Base-by-base conservation (phyloP, 92 coral and sea anemone genomes). In the Epizoanthus stellaris region DNA sequence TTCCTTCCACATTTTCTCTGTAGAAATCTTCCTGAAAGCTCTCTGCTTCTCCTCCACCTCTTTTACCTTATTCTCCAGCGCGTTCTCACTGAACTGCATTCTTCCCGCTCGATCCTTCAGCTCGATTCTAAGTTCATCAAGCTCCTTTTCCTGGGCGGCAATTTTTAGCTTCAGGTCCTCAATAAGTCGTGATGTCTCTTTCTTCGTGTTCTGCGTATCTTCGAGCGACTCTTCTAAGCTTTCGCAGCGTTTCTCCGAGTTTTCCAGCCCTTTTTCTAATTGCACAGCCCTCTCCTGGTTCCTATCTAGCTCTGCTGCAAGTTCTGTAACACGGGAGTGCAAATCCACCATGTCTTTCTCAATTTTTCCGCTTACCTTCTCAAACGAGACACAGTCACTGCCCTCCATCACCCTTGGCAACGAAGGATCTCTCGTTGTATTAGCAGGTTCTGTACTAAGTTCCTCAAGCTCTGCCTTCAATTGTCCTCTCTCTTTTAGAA, bases 1-100 rank as follows among this genome's bases (percentile, higher is more conserved):
- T 47, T 84, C 83, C 47, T 87, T 87, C 21, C 49, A 73, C 14
- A 84, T 36, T 19, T 80, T 87, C 12, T 89, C 98, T 5, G 86
- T 90, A 10, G 79, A 67, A 17, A 91, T 87, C 57, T 89, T 91
- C 17, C 85, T 76, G n/a, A 94, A 84, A 11, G 84, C 92, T 23
- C 73, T 76, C 34, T 91, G 95, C 79, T 89, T 94, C 30, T 75
- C 87, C 60, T 39, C 39, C 47, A 91, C 67, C 39, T 91, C 73
- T 43, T 81, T 80, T 8, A 89, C 67, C 12, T 92, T 90, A 34
- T 45, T 67, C 30, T 63, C 76, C 52, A 94, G 81, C n/a, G 85
- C 86, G 77, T 69, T 65, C 45, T 89, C 89, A 14, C 89, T 90
- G 39, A 75, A 75, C 67, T 68, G 80, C 70, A 88, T 91, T 82